phyloP scores from a whole-genome alignment of 2,797 vertebrate species.

The Sebastiscus tertius region DNA sequence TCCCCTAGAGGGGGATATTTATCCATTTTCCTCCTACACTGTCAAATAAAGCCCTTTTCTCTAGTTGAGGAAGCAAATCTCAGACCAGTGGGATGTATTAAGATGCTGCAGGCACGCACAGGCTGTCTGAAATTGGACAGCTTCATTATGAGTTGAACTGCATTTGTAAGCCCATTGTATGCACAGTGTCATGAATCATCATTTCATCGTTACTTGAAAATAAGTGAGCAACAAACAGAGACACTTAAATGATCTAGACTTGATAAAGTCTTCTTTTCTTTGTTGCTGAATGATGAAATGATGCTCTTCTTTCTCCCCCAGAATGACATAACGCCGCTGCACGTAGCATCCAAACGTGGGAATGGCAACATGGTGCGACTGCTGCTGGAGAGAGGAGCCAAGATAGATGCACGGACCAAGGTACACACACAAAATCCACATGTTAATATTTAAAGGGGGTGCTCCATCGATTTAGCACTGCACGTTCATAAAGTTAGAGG shows the following conservation, averaged over 20 bases:
- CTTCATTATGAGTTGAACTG: neutral
- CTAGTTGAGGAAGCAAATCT: neutral
- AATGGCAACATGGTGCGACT: conserved; percentile 98
- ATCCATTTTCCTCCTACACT: conserved; percentile 1
- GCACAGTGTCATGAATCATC: neutral
- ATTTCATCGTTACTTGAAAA: neutral
- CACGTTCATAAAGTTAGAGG: neutral
- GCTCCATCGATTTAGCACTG: neutral
- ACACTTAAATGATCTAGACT: no score
- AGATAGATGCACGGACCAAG: conserved; percentile 97
- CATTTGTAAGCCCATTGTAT: neutral
- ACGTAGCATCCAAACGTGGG: conserved; percentile 96
- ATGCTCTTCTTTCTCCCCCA: conserved; percentile 57
- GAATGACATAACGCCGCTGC: conserved; percentile 97
- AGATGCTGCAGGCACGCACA: neutral
- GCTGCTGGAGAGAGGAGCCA: conserved; percentile 92
- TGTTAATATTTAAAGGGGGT: neutral
- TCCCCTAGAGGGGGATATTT: conserved; percentile 59
- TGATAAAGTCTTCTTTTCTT: neutral
- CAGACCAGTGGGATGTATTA: neutral
- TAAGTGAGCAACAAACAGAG: neutral
- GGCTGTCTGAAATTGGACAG: neutral
- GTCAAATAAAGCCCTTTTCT: neutral
- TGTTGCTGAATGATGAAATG: neutral
- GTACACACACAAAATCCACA: conserved; percentile 71